Evolutionary conservation across 2,797 vertebrate species (phyloP), one percentile per base, ranked within the genome.

Genomic region (Antrozous pallidus): DNA sequence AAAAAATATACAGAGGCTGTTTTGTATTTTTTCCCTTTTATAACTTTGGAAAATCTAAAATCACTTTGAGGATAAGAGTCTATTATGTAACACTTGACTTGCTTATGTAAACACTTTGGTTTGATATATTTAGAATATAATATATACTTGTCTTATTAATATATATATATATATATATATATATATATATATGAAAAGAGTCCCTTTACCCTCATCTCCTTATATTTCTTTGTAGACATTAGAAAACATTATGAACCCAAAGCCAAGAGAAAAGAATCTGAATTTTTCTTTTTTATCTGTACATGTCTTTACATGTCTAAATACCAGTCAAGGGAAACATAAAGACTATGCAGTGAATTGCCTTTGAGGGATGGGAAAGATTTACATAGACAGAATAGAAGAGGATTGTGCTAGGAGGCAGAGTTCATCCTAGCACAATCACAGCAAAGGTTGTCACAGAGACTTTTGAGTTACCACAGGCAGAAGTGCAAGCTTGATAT

Each of bases 21-120:
- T 79, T 73, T 63, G 58, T 14, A n/a, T 75, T 65, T 49, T 90
- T 81, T 61, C 33, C 22, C 8, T 83, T 70, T 45, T 58, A 26
- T 70, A 74, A 63, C 18, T 67, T 74, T 90, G 28, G 2, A 16
- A 82, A 80, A 87, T 18, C 8, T 95, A 61, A 93, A 95, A 79
- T 79, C 51, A 88, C 26, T 71, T 73, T 78, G 36, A 28, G 13
- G 13, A 8, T 1, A 28, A 83, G 71, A n/a, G 2, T 91, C 17
- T 88, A 74, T 42, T 91, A 51, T 80, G 7, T 33, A 93, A 78
- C 6, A 79, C 11, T 47, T 71, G 61, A 20, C 18, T 73, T 88
- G 13, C 78, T 83, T 56, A 33, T 71, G 42, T 42, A 91, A 91
- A 61, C 9, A 40, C 40, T 79, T 67, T 36, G 3, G 28, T 79